Evolutionary conservation across 2,797 vertebrate genomes (phyloP).

Genomic region (Alfaro cultratus): DNA sequence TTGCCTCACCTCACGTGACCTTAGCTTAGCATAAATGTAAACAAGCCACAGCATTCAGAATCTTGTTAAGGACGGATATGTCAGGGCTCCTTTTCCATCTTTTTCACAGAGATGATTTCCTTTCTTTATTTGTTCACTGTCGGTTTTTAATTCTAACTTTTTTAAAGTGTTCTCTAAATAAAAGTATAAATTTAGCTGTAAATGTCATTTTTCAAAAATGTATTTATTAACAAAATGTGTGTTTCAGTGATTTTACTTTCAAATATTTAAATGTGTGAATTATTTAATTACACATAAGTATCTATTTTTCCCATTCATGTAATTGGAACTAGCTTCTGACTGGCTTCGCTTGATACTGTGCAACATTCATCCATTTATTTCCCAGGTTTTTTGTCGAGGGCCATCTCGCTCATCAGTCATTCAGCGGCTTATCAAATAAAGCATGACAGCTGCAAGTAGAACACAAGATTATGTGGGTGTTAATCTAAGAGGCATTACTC

Average conservation of each 20-base stretch:
- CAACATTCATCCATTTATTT: constrained; percentile 18
- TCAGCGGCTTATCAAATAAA: constrained; percentile 66
- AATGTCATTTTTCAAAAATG: not conserved
- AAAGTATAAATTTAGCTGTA: not conserved
- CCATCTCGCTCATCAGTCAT: constrained; percentile 47
- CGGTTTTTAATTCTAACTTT: not conserved
- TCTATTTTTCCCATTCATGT: constrained; percentile 2
- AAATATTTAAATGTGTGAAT: not conserved
- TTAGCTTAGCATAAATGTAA: not conserved
- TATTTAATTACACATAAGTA: not conserved
- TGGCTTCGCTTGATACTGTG: not conserved
- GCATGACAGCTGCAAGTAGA: constrained; percentile 67
- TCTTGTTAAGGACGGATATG: not conserved
- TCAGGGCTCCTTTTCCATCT: not conserved
- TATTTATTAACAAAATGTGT: not conserved
- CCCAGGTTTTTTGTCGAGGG: constrained; percentile 7
- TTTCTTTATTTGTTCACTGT: not conserved
- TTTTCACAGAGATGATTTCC: not conserved
- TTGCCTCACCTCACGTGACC: not conserved
- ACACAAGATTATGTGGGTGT: constrained; percentile 80
- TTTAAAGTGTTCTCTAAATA: not conserved
- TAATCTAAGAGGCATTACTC: constrained; percentile 81
- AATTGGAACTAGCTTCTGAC: not conserved
- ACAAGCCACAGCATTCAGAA: not conserved
- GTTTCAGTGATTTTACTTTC: not conserved